Evolutionary conservation across 2,888 invertebrate species (phyloP), one percentile per base, ranked within the genome.

Genomic region (Euzetes globulus): DNA sequence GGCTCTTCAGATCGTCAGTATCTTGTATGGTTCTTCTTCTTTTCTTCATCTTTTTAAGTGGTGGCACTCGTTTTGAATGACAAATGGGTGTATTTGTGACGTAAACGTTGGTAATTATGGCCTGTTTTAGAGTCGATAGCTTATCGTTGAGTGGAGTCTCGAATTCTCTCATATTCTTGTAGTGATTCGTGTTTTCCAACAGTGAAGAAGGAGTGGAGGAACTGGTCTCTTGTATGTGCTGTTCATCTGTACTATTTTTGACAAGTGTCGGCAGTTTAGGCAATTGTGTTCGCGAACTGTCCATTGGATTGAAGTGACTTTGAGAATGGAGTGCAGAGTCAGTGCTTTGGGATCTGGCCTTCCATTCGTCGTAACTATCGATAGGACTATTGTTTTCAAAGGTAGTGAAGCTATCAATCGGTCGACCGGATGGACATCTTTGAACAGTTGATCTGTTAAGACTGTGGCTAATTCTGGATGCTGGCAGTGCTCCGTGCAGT

Each of bases 401-500:
- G 17, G 63, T n/a, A 25, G 11, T 37, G 45, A 45, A 47, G 13
- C 37, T 25, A 15, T 70, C 70, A 7, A 9, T 47, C 25, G 19
- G 70, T 37, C 37, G 45, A 13, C 41, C 70, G n/a, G 70, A 45
- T 2, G 41, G 37, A 65, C 37, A 19, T 65, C 65, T 65, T 22
- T 65, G 65, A 1, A 29, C 19, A 11, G 33, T 3, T 1, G 65
- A 29, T 41, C 41, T 65, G 65, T 41, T 65, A 13, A 27, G 9
- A 13, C 22, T 25, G n/a, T 22, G 68, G 19, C 47, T 70, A n/a
- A 74, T 71, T 58, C 71, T 71, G 72, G 86, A 87, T 5, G 92
- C 90, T 0, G 94, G 92, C 50, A 90, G 86, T 0, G 93, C 94
- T 6, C 94, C 94, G 80, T 94, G 91, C 81, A 93, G 88, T 83